Evolutionary conservation across 2,797 vertebrate genomes (phyloP), one percentile per base, ranked within the genome.

Genomic region (Lophotriccus pileatus): DNA sequence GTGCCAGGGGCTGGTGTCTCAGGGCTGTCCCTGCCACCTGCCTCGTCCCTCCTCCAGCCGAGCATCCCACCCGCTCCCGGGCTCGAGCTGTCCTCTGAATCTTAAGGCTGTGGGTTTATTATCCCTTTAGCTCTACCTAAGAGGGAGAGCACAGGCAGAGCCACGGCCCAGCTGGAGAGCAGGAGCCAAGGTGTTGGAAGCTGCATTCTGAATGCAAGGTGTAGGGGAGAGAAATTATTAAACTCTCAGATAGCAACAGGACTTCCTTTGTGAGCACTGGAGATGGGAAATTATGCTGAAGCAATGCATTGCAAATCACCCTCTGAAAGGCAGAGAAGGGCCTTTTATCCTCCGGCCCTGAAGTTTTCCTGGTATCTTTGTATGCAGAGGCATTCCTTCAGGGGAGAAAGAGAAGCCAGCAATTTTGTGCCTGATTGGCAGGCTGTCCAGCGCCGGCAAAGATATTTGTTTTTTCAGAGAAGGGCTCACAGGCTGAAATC

Each of bases 391-490:
- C 96, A 91, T 97, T 95, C 94, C 97, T 98, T 95, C 90, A 83
- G 96, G 97, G 96, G 96, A 96, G 95, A 90, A 79, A 96, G 95
- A 96, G 96, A 96, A 97, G 94, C 95, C 90, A 83, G 96, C 97
- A 97, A 97, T 97, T 98, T 97, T 30, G 87, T 95, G 95, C 92
- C 97, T 97, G 97, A 97, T 97, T 97, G 98, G 97, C 97, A 98
- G 97, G 92, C 96, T 97, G 97, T 98, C 97, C 96, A 84, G 96
- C 80, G 76, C 96, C 96, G 97, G 96, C 97, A 90, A 96, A 97
- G 97, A 98, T 97, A 96, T 97, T 97, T 97, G 97, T 97, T 96
- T 97, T 96, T 90, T 96, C 97, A 94, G 75, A 94, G 90, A 96
- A 97, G 87, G 80, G 87, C 97, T 97, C 95, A 64, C 89, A 83